Conservation (phyloP, 1,140 invertebrate genomes). For the Gryllus bimaculatus region DNA sequence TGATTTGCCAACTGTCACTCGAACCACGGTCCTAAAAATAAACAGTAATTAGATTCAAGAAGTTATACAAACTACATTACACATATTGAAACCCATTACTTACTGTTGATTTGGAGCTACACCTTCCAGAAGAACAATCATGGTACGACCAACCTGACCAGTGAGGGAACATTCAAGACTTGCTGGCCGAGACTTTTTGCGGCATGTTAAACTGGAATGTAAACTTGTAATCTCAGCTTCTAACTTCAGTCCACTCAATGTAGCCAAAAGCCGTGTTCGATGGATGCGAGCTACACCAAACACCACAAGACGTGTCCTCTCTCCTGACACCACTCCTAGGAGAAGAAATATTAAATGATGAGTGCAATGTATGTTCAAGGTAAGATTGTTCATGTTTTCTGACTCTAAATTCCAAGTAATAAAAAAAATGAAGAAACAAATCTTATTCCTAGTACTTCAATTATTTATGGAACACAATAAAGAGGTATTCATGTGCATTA, state of each 20-base stretch:
- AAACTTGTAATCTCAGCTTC: conserved; percentile 81
- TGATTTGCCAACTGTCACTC: conserved; percentile 84
- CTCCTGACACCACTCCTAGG: conserved; percentile 38
- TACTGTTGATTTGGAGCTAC: conserved; percentile 80
- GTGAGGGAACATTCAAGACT: conserved; percentile 78
- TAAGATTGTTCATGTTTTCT: too few relatives aligned
- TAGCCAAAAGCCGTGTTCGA: conserved; percentile 75
- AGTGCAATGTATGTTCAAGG: too few relatives aligned
- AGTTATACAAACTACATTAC: background rate
- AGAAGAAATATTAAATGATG: background rate
- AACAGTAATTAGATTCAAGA: conserved; percentile 14
- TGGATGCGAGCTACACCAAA: conserved; percentile 84
- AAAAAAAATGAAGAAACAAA: conserved; percentile 17
- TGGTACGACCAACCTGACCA: conserved; percentile 82
- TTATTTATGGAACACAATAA: too few relatives aligned
- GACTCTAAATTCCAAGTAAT: background rate
- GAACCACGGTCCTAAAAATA: conserved; percentile 72
- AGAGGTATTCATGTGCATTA: too few relatives aligned
- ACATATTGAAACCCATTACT: conserved; percentile 28
- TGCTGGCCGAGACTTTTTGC: conserved; percentile 60
- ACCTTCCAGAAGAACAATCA: conserved; percentile 86
- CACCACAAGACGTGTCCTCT: conserved; percentile 53
- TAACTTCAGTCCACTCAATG: conserved; percentile 84
- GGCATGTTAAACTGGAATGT: conserved; percentile 65
- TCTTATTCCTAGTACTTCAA: background rate